Evolutionary conservation across 2,888 invertebrate species (phyloP).

Genomic region (Dascillus cervinus): DNA sequence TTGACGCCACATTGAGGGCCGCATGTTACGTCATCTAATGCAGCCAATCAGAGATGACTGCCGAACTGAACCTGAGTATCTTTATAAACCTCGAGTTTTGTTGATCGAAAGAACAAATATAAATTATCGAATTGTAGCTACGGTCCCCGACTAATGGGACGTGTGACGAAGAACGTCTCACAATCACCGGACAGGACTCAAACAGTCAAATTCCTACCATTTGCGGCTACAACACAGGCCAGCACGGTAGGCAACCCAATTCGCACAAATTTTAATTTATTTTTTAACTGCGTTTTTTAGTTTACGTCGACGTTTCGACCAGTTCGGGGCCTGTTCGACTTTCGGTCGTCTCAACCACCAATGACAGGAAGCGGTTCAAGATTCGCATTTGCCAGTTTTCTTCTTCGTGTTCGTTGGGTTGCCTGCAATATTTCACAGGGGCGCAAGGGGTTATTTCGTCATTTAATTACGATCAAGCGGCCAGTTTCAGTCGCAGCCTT

Average conservation of each 20-base stretch:
- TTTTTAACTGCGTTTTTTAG: conserved; percentile 45
- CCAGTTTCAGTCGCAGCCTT: conserved; percentile 46
- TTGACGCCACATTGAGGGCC: no score
- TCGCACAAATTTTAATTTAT: neutral
- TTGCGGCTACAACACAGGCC: conserved; percentile 70
- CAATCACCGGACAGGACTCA: conserved; percentile 61
- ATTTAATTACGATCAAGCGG: conserved; percentile 60
- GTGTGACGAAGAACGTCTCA: conserved; percentile 61
- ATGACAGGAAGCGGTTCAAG: conserved; percentile 52
- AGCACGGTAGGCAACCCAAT: conserved; percentile 50
- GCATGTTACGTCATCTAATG: no score
- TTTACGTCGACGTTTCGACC: conserved; percentile 63
- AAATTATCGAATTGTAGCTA: conserved; percentile 44
- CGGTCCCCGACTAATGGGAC: conserved; percentile 60
- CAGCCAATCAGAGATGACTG: no score
- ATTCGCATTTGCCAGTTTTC: conserved; percentile 54
- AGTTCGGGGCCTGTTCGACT: conserved; percentile 56
- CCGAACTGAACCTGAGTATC: no score
- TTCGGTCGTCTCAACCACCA: conserved; percentile 53
- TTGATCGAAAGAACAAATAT: no score
- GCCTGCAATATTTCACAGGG: conserved; percentile 57
- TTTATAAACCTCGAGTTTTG: no score
- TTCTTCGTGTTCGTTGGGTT: conserved; percentile 40
- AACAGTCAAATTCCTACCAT: conserved; percentile 62
- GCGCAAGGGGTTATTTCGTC: conserved; percentile 56